phyloP scores from a whole-genome alignment of 2,797 vertebrate genomes.

The Sebastes reedi region DNA sequence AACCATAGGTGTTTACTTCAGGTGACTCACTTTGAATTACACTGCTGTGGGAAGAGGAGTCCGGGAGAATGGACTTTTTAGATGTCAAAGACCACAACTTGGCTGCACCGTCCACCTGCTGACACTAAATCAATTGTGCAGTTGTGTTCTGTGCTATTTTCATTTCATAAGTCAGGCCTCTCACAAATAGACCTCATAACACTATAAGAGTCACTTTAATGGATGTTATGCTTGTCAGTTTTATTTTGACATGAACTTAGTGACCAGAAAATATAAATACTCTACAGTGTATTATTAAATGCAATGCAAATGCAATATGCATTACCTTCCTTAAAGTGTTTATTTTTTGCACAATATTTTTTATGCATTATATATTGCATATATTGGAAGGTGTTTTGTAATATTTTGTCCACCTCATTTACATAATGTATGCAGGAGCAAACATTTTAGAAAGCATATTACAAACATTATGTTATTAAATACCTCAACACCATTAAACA shows the following conservation, averaged over 20 bases:
- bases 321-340: not conserved
- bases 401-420: not conserved
- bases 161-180: not conserved
- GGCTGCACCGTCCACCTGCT: not conserved
- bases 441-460: not conserved
- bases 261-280: not conserved
- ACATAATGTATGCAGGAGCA: not conserved
- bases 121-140: not conserved
- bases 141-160: not conserved
- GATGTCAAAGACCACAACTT: not conserved
- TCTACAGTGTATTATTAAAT: not conserved
- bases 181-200: not conserved
- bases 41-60: not conserved
- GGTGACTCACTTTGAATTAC: not conserved
- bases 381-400: not conserved
- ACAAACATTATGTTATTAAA: not conserved
- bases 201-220: not conserved
- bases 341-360: not conserved
- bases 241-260: not conserved
- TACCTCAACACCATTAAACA: not conserved
- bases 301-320: not conserved
- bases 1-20: not conserved
- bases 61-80: not conserved
- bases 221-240: not conserved
- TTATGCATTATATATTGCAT: not conserved